Evolutionary conservation across 2,113 vertebrate species (phyloP).

Genomic region (Asarcornis scutulata): DNA sequence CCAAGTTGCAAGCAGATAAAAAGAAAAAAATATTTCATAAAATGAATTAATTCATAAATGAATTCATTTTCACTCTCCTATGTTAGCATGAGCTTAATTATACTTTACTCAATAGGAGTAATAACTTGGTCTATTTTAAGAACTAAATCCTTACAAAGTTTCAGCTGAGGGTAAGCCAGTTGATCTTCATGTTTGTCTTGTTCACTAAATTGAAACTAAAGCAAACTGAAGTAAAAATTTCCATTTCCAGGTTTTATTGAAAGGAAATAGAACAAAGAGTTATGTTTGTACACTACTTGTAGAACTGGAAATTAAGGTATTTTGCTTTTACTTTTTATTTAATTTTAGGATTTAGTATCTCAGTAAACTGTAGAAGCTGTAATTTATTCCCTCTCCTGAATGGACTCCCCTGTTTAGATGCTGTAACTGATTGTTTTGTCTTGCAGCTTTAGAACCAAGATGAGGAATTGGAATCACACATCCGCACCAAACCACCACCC

Average conservation of each 20-base stretch:
- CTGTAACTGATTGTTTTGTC: not conserved
- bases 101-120: not conserved
- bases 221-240: not conserved
- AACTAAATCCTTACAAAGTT: not conserved
- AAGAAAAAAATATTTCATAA: not conserved
- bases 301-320: not conserved
- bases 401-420: not conserved
- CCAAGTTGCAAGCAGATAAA: not conserved
- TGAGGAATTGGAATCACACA: not conserved
- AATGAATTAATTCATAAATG: not conserved
- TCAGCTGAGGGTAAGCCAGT: not conserved
- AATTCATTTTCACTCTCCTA: not conserved
- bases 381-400: not conserved
- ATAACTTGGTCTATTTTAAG: not conserved
- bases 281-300: not conserved
- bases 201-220: not conserved
- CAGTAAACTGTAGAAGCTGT: not conserved
- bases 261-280: not conserved
- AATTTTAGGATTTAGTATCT: not conserved
- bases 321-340: not conserved
- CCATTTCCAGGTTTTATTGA: not conserved
- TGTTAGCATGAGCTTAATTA: not conserved
- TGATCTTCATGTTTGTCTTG: not conserved
- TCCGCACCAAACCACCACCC: not conserved
- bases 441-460: not conserved